Base-by-base conservation (phyloP, 2,888 invertebrate genomes). In the Lochmaea capreae region DNA sequence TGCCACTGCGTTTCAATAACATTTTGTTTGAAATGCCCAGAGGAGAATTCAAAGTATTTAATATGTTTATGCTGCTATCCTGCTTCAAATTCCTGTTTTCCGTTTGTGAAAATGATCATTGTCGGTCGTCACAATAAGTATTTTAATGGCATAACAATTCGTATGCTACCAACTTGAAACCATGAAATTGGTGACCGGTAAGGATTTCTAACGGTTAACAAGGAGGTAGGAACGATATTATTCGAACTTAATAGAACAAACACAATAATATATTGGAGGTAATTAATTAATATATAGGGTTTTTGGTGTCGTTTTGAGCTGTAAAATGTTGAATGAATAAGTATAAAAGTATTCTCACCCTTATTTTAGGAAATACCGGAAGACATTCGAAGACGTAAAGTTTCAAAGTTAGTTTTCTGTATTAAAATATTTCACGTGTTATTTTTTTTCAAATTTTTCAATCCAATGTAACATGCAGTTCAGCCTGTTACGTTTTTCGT, bases 1-100 rank as follows among this genome's bases (percentile, higher is more conserved):
- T 33, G 26, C 57, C 59, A 9, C 59, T 33, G 59, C 22, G 61
- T 68, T 68, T 68, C 61, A 22, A 68, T 61, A 61, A 43, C 18
- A 52, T 68, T 68, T 62, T 39, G 68, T 68, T 62, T 49, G 67
- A 58, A 58, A 68, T 61, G 39, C 14, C 58, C 18, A 14, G 59
- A 26, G 16, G 49, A 68, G 68, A 68, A 68, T 68, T n/a, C 62
- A 49, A 68, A 68, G 33, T 68, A 68, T 68, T 68, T 68, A 68
- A 68, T 68, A 68, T 68, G 62, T 61, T 68, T 59, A 49, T 59
- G 22, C 8, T 59, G 59, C 26, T 59, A 59, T 67, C 43, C 43
- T 59, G 18, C 43, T 42, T 42, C 62, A 49, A 68, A 68, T 68
- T 61, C 68, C 61, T 12, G 26, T n/a, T 61, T 49, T 42, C 49